Percentiles rank a stretch among this genome's conserved stretches.
Conservation (phyloP, 1,140 invertebrate species). For the Bombus pyrosoma region DNA sequence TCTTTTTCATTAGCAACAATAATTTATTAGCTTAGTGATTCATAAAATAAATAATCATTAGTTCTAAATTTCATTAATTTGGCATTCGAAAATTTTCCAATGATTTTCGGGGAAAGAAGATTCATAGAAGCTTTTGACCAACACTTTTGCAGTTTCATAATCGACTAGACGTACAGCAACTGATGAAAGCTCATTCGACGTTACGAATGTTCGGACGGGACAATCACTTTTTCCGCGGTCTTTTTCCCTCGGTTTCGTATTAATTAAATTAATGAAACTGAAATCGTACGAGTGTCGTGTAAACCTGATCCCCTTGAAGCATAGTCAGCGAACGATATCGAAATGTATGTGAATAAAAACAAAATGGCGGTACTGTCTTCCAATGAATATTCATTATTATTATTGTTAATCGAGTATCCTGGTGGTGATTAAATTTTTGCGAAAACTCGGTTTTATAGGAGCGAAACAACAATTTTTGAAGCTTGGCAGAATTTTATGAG, state of each 20-base stretch:
- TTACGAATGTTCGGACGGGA: background rate
- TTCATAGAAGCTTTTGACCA: background rate
- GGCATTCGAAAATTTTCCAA: no score
- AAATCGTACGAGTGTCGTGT: slow-evolving; percentile 5
- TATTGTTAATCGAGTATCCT: background rate
- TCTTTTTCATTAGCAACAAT: no score
- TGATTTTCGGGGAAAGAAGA: no score
- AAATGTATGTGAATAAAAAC: background rate
- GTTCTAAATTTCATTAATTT: no score
- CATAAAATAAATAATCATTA: no score
- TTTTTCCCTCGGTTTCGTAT: background rate
- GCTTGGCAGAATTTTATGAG: no score
- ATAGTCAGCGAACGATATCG: background rate
- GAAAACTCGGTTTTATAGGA: no score
- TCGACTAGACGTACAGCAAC: no score
- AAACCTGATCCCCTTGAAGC: slow-evolving; percentile 6
- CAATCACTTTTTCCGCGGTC: background rate
- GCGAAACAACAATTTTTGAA: no score
- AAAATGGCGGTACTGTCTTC: background rate
- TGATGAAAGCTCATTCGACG: background rate
- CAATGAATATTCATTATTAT: background rate
- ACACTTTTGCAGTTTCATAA: background rate
- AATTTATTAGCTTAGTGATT: no score
- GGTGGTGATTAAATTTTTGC: background rate
- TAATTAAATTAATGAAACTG: slow-evolving; percentile 33